These are phyloP conservation scores for Copidosoma aretas DNA, from an alignment of 2,888 invertebrate species.

Conservation along the genomic window DNA sequence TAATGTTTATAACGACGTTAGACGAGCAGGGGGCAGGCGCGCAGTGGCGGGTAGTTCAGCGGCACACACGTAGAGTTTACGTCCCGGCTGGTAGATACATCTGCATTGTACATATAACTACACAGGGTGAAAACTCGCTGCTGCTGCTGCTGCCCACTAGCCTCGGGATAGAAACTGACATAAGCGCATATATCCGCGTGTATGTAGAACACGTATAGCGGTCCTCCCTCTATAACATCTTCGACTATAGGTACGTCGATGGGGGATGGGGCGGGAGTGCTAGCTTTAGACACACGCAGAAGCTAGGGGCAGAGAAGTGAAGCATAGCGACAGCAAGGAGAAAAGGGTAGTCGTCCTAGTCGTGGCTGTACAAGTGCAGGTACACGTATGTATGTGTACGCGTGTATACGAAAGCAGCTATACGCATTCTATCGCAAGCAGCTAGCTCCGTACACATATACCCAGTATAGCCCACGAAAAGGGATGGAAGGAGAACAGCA, in stretches of 20 bases:
- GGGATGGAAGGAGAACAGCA: constrained; percentile 30
- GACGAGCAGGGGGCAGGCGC: constrained; percentile 44
- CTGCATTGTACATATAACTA: neutral
- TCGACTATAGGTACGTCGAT: no score
- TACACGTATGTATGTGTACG: neutral
- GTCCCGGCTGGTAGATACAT: no score
- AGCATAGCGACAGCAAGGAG: constrained; percentile 15
- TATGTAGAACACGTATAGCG: constrained; percentile 61
- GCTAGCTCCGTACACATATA: no score
- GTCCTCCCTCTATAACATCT: neutral
- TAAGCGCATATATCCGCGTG: constrained; percentile 54
- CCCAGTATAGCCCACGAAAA: constrained; percentile 23
- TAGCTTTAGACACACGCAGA: neutral
- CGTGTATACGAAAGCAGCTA: no score
- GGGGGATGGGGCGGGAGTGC: no score
- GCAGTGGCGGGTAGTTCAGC: neutral
- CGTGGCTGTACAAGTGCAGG: neutral
- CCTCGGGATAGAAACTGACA: constrained; percentile 52
- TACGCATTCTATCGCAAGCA: no score
- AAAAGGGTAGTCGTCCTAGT: constrained; percentile 23
- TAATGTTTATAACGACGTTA: constrained; percentile 63
- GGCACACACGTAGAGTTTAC: no score
- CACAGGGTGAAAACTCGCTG: neutral
- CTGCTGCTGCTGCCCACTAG: neutral
- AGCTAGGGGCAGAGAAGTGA: constrained; percentile 29